Evolutionary conservation across 2,797 vertebrate genomes (phyloP).

Genomic region (Masticophis lateralis): DNA sequence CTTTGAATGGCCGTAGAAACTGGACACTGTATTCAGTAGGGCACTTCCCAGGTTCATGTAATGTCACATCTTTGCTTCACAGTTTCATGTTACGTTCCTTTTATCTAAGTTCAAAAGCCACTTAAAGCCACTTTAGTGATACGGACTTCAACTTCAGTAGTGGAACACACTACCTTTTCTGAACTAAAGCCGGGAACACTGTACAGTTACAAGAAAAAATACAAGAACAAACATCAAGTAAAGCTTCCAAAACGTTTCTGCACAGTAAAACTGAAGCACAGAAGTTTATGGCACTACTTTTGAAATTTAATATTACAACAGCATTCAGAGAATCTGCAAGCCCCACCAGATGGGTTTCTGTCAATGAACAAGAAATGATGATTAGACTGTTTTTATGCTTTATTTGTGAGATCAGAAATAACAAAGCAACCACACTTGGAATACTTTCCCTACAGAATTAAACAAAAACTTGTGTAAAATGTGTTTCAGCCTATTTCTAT

Average conservation of each 20-base stretch:
- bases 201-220: neutral
- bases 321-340: neutral
- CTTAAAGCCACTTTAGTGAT: neutral
- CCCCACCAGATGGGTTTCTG: neutral
- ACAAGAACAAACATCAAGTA: neutral
- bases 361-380: neutral
- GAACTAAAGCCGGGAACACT: neutral
- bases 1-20: neutral
- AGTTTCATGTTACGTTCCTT: neutral
- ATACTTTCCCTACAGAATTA: neutral
- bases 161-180: neutral
- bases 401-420: neutral
- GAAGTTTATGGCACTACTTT: neutral
- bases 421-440: neutral
- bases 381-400: neutral
- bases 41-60: neutral
- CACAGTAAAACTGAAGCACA: neutral
- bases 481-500: neutral
- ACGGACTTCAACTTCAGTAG: neutral
- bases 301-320: too few species aligned
- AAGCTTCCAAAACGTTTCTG: neutral
- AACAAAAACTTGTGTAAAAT: neutral
- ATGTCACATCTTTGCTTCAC: neutral
- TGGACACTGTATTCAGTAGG: neutral
- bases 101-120: neutral